These are phyloP conservation scores for Tachina grossa DNA, from an alignment of 2,888 invertebrate species.

Conservation along the genomic window DNA sequence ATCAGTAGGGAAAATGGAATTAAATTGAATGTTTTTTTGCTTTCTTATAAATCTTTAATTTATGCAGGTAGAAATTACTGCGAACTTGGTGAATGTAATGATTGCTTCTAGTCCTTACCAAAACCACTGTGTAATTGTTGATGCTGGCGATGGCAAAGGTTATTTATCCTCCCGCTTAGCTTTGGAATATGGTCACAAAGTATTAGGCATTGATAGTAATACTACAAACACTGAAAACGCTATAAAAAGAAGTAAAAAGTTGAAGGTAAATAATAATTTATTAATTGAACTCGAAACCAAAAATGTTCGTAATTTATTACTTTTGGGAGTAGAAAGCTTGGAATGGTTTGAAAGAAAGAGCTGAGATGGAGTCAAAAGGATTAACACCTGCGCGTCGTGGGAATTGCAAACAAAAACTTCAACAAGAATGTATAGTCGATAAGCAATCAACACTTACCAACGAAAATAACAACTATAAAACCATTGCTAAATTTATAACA, in stretches of 20 bases:
- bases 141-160: conserved; percentile 95
- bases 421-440: not conserved
- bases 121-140: conserved; percentile 84
- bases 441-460: not conserved
- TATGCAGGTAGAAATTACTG: conserved; percentile 86
- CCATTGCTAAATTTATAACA: conserved; percentile 86
- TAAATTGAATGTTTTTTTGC: too few species aligned
- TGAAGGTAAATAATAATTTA: conserved; percentile 76
- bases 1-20: not conserved
- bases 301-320: not conserved
- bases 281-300: not conserved
- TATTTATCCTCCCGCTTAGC: conserved; percentile 90
- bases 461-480: conserved; percentile 84
- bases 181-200: conserved; percentile 87
- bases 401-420: conserved; percentile 72
- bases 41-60: not conserved
- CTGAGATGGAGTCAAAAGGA: conserved; percentile 83
- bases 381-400: conserved; percentile 77
- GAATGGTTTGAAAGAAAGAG: conserved; percentile 85
- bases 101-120: conserved; percentile 70
- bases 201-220: conserved; percentile 92
- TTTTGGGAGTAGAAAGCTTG: conserved; percentile 84
- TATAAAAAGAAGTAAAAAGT: conserved; percentile 82
- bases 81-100: conserved; percentile 85
- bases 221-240: conserved; percentile 87